Evolutionary conservation across 2,888 invertebrate species (phyloP).

Genomic region (Trilocha varians): DNA sequence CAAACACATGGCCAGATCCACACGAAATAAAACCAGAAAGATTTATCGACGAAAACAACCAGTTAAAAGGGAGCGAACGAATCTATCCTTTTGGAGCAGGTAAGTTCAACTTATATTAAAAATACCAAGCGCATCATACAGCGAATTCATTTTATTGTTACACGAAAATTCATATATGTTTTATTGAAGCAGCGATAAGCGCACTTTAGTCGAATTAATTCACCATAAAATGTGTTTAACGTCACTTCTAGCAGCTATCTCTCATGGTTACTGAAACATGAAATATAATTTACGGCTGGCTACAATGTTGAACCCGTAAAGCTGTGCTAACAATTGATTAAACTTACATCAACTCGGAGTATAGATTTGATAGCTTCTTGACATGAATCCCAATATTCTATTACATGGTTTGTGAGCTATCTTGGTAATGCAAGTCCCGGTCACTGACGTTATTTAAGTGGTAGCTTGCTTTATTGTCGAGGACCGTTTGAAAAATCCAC

Average conservation of each 20-base stretch:
- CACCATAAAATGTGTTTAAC: neutral
- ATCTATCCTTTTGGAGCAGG: conserved; percentile 79
- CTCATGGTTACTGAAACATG: neutral
- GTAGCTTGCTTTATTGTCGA: neutral
- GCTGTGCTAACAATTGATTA: neutral
- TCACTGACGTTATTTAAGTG: neutral
- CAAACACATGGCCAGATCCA: conserved; percentile 71
- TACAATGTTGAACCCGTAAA: neutral
- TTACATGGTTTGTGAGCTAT: neutral
- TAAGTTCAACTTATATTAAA: too few species aligned
- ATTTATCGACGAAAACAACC: conserved; percentile 72
- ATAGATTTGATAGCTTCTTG: too few species aligned
- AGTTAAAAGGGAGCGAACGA: conserved; percentile 65
- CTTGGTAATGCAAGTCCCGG: neutral
- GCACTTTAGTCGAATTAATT: neutral
- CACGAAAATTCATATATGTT: too few species aligned
- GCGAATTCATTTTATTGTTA: too few species aligned
- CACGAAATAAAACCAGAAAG: conserved; percentile 75
- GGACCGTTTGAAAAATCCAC: neutral
- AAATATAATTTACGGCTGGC: neutral
- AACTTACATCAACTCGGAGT: neutral
- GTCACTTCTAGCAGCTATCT: neutral
- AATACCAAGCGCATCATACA: too few species aligned
- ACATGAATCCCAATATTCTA: too few species aligned
- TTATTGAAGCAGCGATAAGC: neutral